A percentile compares a stretch with the other conserved stretches of the same genome.
Conservation (phyloP, 2,888 invertebrate genomes). For the Eupelmus urozonus region DNA sequence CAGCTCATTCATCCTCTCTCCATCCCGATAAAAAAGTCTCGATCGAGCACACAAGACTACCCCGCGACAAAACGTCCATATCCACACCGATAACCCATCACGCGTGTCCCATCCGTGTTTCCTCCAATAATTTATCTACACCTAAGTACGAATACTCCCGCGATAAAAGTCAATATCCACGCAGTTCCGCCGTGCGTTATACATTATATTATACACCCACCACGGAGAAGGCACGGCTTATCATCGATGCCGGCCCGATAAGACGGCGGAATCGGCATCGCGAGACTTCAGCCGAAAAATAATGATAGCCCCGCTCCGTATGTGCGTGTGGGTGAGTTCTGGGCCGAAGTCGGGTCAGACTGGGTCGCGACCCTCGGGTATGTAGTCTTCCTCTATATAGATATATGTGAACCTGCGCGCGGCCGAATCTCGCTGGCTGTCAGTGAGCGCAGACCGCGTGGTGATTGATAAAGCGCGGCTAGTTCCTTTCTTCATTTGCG, state of each 20-base stretch:
- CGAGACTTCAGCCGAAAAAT: conserved; percentile 66
- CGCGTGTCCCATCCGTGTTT: conserved; percentile 16
- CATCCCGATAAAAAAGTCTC: no score
- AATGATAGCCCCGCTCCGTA: conserved; percentile 68
- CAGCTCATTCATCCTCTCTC: no score
- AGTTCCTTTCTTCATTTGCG: conserved; percentile 66
- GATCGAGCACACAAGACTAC: no score
- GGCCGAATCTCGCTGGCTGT: conserved; percentile 73
- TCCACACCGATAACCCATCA: conserved; percentile 18
- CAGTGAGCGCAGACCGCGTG: conserved; percentile 65
- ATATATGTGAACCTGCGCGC: conserved; percentile 64
- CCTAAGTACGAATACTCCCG: no score
- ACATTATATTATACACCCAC: no score
- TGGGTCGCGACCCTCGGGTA: conserved; percentile 32
- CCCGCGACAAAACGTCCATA: not conserved
- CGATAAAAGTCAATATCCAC: no score
- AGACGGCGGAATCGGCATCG: conserved; percentile 68
- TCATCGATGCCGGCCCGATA: conserved; percentile 65
- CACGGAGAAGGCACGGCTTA: conserved; percentile 47
- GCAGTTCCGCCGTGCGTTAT: not conserved
- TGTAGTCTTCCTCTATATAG: conserved; percentile 46
- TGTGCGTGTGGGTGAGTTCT: no score
- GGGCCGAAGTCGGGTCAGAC: conserved; percentile 39
- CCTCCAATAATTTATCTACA: conserved; percentile 15
- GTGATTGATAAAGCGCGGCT: conserved; percentile 71